phyloP scores from a whole-genome alignment of 2,888 invertebrate genomes.

The Hypselothyrea guttata region DNA sequence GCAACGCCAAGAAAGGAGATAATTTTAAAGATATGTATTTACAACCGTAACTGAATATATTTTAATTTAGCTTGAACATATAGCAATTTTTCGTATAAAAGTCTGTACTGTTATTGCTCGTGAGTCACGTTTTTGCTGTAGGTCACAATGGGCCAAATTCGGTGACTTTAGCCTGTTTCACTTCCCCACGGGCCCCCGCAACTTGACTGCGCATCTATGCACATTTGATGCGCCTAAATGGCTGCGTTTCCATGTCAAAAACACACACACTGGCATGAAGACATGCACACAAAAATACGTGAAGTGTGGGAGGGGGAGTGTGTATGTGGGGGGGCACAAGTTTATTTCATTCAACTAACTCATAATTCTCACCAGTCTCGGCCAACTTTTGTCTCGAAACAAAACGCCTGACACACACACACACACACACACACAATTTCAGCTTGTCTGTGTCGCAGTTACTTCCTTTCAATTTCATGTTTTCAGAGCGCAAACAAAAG shows the following conservation, averaged over 20 bases:
- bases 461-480: conserved; percentile 64
- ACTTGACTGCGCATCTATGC: conserved; percentile 15
- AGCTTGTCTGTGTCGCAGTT: conserved; percentile 45
- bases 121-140: conserved; percentile 6
- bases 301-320: conserved; percentile 2
- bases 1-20: too few relatives aligned
- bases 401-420: conserved; percentile 42
- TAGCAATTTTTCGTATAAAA: too few relatives aligned
- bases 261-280: conserved; percentile 16
- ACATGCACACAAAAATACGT: conserved; percentile 5
- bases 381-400: conserved; percentile 58
- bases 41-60: too few relatives aligned
- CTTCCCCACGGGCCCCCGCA: conserved; percentile 13
- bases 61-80: too few relatives aligned
- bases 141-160: neutral
- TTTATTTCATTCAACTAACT: conserved; percentile 67
- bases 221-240: conserved; percentile 50
- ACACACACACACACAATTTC: conserved; percentile 18
- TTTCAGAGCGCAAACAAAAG: conserved; percentile 60
- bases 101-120: neutral
- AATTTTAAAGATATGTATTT: too few relatives aligned
- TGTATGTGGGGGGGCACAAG: conserved; percentile 35
- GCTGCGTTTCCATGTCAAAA: conserved; percentile 53
- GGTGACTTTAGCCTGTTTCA: conserved; percentile 2
- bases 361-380: conserved; percentile 54